These are phyloP conservation scores for Tribolium castaneum DNA, from an alignment of 1,140 invertebrate genomes.

Conservation along the genomic window DNA sequence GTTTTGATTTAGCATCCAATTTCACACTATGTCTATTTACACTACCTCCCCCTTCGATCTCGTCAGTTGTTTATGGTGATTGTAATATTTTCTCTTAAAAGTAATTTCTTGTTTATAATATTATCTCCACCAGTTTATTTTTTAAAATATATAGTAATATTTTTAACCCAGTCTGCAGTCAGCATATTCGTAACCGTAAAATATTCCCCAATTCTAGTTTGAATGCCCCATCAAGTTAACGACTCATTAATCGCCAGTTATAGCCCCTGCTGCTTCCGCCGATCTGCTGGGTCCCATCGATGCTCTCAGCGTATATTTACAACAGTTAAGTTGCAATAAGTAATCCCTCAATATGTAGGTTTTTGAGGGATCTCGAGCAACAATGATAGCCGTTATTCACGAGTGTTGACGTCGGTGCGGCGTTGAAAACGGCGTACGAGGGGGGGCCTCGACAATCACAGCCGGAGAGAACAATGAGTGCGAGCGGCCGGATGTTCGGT, in stretches of 20 bases:
- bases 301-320: background rate
- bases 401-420: conserved; percentile 23
- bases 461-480: conserved; percentile 42
- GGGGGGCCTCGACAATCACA: conserved; percentile 28
- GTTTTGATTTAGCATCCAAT: too few species aligned
- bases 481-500: conserved; percentile 51
- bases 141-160: too few species aligned
- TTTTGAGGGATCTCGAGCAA: conserved; percentile 6
- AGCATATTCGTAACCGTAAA: too few species aligned
- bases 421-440: conserved; percentile 5
- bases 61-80: too few species aligned
- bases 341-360: conserved; percentile 8
- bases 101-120: background rate
- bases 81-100: too few species aligned
- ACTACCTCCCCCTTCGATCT: too few species aligned
- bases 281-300: background rate
- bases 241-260: conserved; percentile 3
- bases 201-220: background rate
- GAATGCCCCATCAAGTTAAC: conserved; percentile 8
- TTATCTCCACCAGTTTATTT: too few species aligned
- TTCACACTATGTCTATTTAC: too few species aligned
- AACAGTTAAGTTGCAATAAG: background rate
- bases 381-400: conserved; percentile 30
- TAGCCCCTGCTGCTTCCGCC: background rate
- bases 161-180: too few species aligned